These are phyloP conservation scores for Cyprichromis sp. DNA, from an alignment of 2,113 vertebrate genomes.

Conservation along the genomic window DNA sequence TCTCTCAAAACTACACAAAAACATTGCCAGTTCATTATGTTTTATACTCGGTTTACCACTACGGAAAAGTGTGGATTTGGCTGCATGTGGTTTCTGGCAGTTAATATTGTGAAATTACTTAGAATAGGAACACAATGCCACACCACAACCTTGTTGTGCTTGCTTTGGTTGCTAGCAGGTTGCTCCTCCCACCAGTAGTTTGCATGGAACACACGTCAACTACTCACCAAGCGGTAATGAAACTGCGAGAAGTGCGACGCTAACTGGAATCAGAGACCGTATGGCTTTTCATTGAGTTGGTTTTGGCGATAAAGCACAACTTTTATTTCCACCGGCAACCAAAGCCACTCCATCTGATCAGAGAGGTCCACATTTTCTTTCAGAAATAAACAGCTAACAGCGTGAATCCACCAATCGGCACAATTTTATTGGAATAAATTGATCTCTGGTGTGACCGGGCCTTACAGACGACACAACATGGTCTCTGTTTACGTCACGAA, in stretches of 20 bases:
- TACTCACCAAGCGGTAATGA: background rate
- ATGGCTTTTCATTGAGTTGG: background rate
- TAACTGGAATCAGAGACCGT: background rate
- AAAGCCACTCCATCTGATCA: background rate
- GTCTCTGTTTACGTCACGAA: conserved; percentile 20
- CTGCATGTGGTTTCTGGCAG: background rate
- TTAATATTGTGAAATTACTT: background rate
- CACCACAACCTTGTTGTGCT: background rate
- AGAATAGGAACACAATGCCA: background rate
- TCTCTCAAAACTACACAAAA: background rate
- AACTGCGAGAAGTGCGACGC: background rate
- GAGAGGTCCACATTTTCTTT: background rate
- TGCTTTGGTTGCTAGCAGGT: background rate
- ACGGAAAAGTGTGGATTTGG: background rate
- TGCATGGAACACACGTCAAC: background rate
- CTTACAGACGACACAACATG: background rate
- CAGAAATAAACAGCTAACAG: background rate
- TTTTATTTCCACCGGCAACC: background rate
- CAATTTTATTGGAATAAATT: background rate
- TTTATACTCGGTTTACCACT: background rate
- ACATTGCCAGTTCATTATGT: accelerated
- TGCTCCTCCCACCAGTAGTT: background rate
- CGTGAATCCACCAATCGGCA: background rate
- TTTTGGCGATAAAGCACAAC: background rate
- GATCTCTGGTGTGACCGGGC: background rate